Evolutionary conservation across 1,140 invertebrate genomes (phyloP).

Genomic region (Brachionus sp.): DNA sequence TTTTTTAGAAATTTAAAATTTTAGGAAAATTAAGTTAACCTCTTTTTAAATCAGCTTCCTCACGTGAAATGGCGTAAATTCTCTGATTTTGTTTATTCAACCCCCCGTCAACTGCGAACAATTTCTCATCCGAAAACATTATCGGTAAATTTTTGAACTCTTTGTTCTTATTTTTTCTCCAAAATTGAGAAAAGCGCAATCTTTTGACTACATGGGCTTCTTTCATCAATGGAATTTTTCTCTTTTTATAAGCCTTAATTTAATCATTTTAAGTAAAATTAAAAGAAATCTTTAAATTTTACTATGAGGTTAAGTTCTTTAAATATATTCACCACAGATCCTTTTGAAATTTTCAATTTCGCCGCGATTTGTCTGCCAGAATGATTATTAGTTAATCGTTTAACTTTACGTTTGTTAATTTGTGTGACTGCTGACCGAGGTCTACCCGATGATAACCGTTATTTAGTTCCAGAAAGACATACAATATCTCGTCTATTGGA

Average conservation of each 20-base stretch:
- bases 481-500: neutral
- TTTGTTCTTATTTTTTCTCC: neutral
- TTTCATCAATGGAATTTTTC: neutral
- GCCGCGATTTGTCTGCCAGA: neutral
- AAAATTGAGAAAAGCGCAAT: neutral
- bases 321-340: neutral
- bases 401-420: neutral
- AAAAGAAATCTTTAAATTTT: neutral
- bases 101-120: neutral
- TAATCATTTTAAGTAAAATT: neutral
- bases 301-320: constrained; percentile 3
- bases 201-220: neutral
- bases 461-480: neutral
- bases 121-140: neutral
- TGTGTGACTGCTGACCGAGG: neutral
- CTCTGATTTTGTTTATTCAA: too few relatives aligned
- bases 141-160: neutral
- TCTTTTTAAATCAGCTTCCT: too few relatives aligned
- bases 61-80: too few relatives aligned
- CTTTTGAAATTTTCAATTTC: neutral
- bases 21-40: too few relatives aligned
- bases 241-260: neutral
- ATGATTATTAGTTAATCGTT: neutral
- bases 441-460: neutral
- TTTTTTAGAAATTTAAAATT: too few relatives aligned